Conservation (phyloP, 2,888 invertebrate genomes). For the Drosophila maculinotata region DNA sequence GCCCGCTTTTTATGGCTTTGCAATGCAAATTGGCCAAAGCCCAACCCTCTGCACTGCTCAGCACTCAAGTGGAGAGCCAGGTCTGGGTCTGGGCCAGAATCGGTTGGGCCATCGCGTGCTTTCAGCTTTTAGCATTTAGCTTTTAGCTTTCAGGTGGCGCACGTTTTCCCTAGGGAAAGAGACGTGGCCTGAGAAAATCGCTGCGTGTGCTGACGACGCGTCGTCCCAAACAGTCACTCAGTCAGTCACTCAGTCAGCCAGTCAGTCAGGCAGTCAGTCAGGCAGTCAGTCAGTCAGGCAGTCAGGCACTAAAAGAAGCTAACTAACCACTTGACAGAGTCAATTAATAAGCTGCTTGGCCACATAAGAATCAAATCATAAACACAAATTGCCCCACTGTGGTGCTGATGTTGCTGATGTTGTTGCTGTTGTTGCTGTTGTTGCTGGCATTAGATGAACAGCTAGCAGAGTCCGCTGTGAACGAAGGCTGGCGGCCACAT, state of each 20-base stretch:
- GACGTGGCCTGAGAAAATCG: constrained; percentile 40
- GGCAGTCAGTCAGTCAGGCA: too few species aligned
- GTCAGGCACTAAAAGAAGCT: not conserved
- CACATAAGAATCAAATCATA: constrained; percentile 9
- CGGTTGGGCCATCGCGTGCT: constrained; percentile 46
- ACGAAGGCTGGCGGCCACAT: constrained; percentile 21
- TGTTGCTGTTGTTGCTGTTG: too few species aligned
- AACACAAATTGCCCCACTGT: constrained; percentile 11
- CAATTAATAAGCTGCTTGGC: constrained; percentile 26
- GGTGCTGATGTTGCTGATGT: not conserved
- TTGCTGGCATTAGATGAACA: constrained; percentile 1
- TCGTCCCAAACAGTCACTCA: too few species aligned
- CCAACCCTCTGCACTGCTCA: not conserved
- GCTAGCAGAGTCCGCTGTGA: not conserved
- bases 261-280: too few species aligned
- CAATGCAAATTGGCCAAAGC: constrained; percentile 51
- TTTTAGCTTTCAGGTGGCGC: constrained; percentile 5
- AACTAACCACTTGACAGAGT: not conserved
- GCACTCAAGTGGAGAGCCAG: not conserved
- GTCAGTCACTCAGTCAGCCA: too few species aligned
- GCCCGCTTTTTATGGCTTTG: constrained; percentile 37
- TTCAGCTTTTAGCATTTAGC: constrained; percentile 1
- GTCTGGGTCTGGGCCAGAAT: constrained; percentile 1
- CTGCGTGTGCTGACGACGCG: constrained; percentile 17
- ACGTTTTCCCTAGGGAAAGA: constrained; percentile 62